Evolutionary conservation across 1,140 invertebrate genomes (phyloP), one percentile per base, ranked within the genome.

Genomic region (Ridgeia piscesae): DNA sequence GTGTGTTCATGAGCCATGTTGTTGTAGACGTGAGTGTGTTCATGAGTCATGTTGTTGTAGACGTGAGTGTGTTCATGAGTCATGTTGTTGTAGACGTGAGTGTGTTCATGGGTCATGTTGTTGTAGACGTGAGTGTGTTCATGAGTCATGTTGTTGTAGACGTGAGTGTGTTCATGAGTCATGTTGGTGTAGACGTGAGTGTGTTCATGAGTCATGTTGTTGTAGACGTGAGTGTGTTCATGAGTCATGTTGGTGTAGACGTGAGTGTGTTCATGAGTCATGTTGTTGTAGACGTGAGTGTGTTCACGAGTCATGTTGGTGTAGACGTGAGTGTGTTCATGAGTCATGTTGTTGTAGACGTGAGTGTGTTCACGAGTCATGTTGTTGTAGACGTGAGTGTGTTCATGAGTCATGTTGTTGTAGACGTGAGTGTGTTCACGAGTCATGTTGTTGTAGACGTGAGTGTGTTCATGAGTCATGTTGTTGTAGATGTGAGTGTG

Each of bases 401-500:
- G 42, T 42, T 42, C 42, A 42, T 42, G 42, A 42, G 4, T 42
- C 42, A 11, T 42, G 42, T 42, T 4, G 4, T 42, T 42, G 42
- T 42, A 42, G 42, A 42, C 11, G 4, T 42, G 42, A n/a, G n/a
- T n/a, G n/a, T 42, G 42, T 42, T 42, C 42, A 42, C 11, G 42
- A 42, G 42, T 77, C 58, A 4, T 34, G 42, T 42, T 9, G 4
- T 21, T 9, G 27, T 77, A 21, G 11, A n/a, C n/a, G n/a, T n/a
- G 89, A 89, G 34, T 42, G 42, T 42, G 42, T 42, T 42, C 42
- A 42, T 6, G 42, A 42, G 42, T 77, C 17, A 4, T 34, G 21
- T 31, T 77, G n/a, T n/a, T 77, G 58, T 77, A 77, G 58, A 77
- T 77, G 58, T 77, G 89, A 89, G 34, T n/a, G 88, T 89, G n/a